Percentiles rank a stretch among this genome's conserved stretches.
Evolutionary conservation across 2,888 invertebrate genomes (phyloP).

Genomic region (Microchrysa polita): DNA sequence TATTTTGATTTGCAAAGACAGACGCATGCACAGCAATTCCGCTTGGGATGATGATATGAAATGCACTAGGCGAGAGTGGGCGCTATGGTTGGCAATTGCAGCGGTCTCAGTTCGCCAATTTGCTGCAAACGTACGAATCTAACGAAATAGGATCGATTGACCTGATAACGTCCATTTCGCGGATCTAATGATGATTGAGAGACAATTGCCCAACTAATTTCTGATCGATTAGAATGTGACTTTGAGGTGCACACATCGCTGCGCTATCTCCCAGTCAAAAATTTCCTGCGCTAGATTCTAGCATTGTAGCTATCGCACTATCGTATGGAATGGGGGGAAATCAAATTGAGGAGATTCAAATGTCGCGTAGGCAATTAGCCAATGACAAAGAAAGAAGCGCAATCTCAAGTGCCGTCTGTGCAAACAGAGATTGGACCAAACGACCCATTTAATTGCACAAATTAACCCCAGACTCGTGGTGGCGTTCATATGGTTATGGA

Average conservation of each 20-base stretch:
- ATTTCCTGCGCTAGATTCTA: no score
- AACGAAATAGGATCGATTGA: not conserved
- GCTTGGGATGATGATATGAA: no score
- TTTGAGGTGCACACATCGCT: not conserved
- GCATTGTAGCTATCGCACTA: no score
- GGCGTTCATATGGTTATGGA: not conserved
- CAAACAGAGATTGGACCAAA: not conserved
- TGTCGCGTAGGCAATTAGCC: not conserved
- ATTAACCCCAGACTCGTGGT: slow-evolving; percentile 39
- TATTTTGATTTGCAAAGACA: no score
- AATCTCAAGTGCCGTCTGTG: not conserved
- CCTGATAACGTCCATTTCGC: not conserved
- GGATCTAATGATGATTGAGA: not conserved
- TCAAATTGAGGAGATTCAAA: no score
- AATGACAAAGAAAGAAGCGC: not conserved
- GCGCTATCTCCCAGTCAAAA: not conserved
- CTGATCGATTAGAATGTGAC: not conserved
- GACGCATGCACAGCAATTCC: no score
- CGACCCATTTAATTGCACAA: slow-evolving; percentile 17
- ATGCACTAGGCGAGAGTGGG: no score
- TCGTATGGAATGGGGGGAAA: no score
- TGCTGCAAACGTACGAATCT: not conserved
- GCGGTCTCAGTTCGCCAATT: not conserved
- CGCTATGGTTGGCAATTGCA: no score
- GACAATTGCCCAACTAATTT: not conserved